Base-by-base conservation (phyloP, 2,113 vertebrate species). In the Cairina moschata region DNA sequence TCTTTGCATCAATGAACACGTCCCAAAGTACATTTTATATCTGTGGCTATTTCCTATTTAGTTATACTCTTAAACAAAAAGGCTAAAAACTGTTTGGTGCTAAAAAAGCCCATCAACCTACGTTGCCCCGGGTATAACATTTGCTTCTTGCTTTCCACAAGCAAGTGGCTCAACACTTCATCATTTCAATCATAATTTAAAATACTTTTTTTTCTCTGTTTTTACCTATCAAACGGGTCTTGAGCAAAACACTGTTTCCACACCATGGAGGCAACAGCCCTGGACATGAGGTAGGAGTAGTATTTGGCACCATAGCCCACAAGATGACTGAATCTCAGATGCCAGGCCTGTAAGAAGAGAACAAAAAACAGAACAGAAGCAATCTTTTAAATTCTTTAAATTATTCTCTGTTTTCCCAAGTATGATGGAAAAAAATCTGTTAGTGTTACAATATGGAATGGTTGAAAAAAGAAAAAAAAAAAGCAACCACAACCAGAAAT, bases 271-370 rank as follows among this genome's bases (percentile, higher is more conserved):
- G 99, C 99, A 63, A 99, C 99, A 3, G 99, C 99, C n/a, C 99
- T 96, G 90, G 99, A 99, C 99, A 99, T 98, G 93, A 99, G 98
- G 97, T 99, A 99, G 40, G 99, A 99, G 95, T 99, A 99, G 56
- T 99, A 99, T 80, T 99, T 99, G 88, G 99, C 99, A n/a, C 99
- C 99, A 0, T 99, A 99, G 73, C 99, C 99, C 82, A 99, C 98
- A 0, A 99, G 99, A 95, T 99, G 99, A 97, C 99, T 99, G 97
- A 99, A 99, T 90, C 99, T 98, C 93, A 99, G 98, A 94, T 99
- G 99, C 99, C 99, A 99, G 17, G 99, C 99, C 99, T 99, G 95
- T 22, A 87, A 87, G 36, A 36, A 44, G n/a, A 32, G 95, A 46
- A 63, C 17, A 71, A 16, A 82, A 69, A 60, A 3, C 63, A 91